Evolutionary conservation across 2,888 invertebrate species (phyloP).

Genomic region (Dysmachus trigonus): DNA sequence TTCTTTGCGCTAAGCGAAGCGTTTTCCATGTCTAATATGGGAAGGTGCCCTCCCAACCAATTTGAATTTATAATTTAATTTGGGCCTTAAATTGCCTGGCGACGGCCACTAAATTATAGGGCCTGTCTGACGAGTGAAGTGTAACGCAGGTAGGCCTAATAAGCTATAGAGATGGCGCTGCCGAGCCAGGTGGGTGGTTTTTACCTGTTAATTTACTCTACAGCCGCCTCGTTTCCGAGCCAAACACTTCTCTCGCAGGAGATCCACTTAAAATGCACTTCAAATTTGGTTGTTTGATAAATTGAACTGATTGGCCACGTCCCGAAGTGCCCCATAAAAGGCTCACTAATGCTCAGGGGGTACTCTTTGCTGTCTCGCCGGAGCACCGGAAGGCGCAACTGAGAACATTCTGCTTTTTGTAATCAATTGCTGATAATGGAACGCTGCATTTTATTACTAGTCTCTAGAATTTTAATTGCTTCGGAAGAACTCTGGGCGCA

Average conservation of each 20-base stretch:
- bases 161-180: not conserved
- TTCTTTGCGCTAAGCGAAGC: not conserved
- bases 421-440: not conserved
- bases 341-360: not conserved
- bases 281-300: not conserved
- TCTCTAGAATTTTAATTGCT: slow-evolving; percentile 15
- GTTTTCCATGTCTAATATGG: not conserved
- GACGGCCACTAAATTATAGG: slow-evolving; percentile 4
- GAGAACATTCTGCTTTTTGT: not conserved
- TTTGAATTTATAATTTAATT: slow-evolving; percentile 29
- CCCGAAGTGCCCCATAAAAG: not conserved
- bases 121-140: not conserved
- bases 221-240: not conserved
- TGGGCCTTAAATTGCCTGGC: not conserved
- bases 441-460: not conserved
- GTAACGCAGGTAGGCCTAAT: slow-evolving; percentile 3
- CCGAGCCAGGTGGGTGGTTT: not conserved
- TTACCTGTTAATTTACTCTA: not conserved
- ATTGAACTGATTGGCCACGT: not conserved
- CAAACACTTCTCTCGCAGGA: not conserved
- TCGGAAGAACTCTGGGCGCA: not conserved
- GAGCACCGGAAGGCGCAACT: not conserved
- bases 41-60: not conserved
- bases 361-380: not conserved
- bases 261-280: slow-evolving; percentile 4